Evolutionary conservation across 1,140 invertebrate genomes (phyloP).

Genomic region (Microplitis demolitor): DNA sequence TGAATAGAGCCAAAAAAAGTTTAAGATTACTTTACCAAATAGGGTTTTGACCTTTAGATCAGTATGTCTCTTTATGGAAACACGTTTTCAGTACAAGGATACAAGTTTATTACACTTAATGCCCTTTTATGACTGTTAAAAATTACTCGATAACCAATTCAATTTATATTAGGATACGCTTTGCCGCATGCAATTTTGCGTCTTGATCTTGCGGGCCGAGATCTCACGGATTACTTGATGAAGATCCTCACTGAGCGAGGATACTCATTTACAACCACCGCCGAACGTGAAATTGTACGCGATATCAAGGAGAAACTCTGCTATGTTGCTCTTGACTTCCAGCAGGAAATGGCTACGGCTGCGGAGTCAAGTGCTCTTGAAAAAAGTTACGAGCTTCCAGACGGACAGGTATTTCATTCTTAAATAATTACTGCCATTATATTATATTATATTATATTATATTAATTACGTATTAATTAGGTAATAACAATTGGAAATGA

Average conservation of each 20-base stretch:
- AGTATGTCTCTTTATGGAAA: conserved; percentile 16
- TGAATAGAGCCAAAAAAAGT: conserved; percentile 1
- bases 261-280: conserved; percentile 73
- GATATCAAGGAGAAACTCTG: conserved; percentile 76
- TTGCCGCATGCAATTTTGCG: conserved; percentile 83
- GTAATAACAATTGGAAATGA: conserved; percentile 92
- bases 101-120: neutral
- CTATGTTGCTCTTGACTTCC: conserved; percentile 83
- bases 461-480: conserved; percentile 34
- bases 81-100: conserved; percentile 19
- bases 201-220: conserved; percentile 87
- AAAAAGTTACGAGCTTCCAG: conserved; percentile 82
- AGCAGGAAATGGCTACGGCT: conserved; percentile 86
- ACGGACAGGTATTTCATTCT: conserved; percentile 71
- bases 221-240: conserved; percentile 88
- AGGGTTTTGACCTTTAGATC: neutral
- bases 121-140: neutral
- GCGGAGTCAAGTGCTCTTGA: conserved; percentile 81
- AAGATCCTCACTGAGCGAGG: conserved; percentile 86
- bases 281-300: conserved; percentile 82
- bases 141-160: too few species aligned
- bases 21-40: neutral
- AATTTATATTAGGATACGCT: conserved; percentile 62
- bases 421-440: conserved; percentile 4
- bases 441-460: neutral